Conservation (phyloP, 2,113 vertebrate genomes). For the Chunga burmeisteri region DNA sequence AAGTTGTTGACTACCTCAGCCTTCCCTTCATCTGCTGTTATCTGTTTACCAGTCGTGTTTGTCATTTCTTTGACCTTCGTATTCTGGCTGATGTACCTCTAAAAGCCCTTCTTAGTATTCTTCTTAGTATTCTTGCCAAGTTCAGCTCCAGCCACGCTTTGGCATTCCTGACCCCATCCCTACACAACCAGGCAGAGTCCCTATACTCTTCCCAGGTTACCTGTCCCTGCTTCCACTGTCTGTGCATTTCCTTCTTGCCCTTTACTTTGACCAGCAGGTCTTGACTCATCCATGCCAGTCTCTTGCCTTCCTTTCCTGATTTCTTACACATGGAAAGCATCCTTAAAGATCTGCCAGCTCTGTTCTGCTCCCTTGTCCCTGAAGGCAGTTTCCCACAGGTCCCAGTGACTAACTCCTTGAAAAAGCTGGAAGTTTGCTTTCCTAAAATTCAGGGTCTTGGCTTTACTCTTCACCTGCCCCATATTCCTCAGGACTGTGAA, state of each 20-base stretch:
- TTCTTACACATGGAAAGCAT: background rate
- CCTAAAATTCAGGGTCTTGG: too few species aligned
- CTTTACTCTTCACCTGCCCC: too few species aligned
- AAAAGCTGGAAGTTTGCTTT: background rate
- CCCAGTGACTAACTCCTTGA: background rate
- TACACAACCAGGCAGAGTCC: background rate
- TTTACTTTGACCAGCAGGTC: too few species aligned
- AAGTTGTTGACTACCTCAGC: background rate
- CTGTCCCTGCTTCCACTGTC: background rate
- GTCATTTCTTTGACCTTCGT: background rate
- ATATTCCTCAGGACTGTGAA: background rate
- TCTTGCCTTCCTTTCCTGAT: background rate
- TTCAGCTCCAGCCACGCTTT: background rate
- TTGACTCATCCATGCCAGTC: background rate
- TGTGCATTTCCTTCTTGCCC: too few species aligned
- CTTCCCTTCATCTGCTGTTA: background rate
- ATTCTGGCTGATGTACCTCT: background rate
- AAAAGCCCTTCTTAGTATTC: background rate
- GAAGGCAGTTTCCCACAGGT: background rate
- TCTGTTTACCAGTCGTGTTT: background rate
- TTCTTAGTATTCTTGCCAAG: background rate
- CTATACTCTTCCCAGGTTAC: background rate
- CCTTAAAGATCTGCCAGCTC: background rate
- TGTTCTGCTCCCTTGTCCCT: background rate
- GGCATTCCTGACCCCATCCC: too few species aligned